phyloP scores from a whole-genome alignment of 2,797 vertebrate genomes.

The Monodelphis domestica region DNA sequence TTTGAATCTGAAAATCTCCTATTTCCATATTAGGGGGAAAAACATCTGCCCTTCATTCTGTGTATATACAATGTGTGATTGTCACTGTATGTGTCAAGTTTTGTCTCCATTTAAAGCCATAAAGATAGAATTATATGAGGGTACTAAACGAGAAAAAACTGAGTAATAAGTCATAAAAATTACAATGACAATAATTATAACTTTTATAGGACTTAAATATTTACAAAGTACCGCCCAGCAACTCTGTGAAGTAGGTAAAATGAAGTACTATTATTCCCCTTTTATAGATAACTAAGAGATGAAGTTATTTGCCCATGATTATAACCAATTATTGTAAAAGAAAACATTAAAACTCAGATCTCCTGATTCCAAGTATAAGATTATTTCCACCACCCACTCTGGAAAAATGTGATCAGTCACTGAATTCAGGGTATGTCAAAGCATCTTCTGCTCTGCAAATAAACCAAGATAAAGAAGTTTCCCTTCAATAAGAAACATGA shows the following conservation, averaged over 20 bases:
- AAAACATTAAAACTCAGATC: neutral
- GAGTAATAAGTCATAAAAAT: neutral
- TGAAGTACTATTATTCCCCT: neutral
- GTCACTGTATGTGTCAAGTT: neutral
- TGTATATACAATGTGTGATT: neutral
- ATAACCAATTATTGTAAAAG: neutral
- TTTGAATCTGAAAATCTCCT: neutral
- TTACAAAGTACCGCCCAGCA: neutral
- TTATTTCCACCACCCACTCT: neutral
- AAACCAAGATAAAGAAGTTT: neutral
- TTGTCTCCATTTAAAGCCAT: neutral
- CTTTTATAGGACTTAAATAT: neutral
- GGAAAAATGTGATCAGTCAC: neutral
- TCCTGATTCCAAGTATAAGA: neutral
- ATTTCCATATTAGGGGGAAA: neutral
- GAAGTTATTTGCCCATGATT: neutral
- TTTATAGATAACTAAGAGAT: neutral
- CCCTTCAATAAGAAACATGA: neutral
- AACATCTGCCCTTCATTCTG: neutral
- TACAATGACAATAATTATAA: neutral
- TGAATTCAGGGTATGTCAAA: neutral
- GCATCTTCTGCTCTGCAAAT: neutral
- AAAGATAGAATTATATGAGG: neutral
- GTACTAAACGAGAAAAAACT: neutral
- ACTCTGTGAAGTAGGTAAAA: neutral